These are phyloP conservation scores for Piscicola geometra DNA, from an alignment of 2,888 invertebrate species.

Conservation along the genomic window DNA sequence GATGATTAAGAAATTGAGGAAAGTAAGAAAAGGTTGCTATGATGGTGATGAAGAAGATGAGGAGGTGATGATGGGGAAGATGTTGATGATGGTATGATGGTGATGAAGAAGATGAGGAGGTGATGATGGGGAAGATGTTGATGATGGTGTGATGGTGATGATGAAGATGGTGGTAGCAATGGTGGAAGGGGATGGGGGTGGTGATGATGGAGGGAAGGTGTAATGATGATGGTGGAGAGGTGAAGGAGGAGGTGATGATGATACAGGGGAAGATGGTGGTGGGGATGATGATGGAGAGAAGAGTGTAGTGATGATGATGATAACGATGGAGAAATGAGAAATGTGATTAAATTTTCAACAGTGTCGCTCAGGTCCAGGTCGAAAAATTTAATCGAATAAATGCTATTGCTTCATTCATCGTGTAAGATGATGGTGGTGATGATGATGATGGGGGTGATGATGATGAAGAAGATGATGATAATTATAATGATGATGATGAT, in stretches of 20 bases:
- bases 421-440: neutral
- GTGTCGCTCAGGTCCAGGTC: neutral
- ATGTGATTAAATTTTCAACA: slow-evolving; percentile 15
- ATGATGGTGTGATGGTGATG: too few relatives aligned
- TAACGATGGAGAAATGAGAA: neutral
- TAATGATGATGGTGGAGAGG: too few relatives aligned
- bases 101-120: slow-evolving; percentile 19
- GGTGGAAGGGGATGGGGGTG: too few relatives aligned
- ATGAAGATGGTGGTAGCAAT: too few relatives aligned
- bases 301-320: neutral
- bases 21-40: too few relatives aligned
- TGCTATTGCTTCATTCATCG: slow-evolving; percentile 14
- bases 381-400: slow-evolving; percentile 15
- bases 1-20: too few relatives aligned
- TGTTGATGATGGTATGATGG: slow-evolving; percentile 13
- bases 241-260: too few relatives aligned
- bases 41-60: slow-evolving; percentile 11
- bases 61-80: slow-evolving; percentile 6
- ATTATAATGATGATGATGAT: too few relatives aligned
- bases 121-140: neutral
- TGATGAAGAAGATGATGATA: too few relatives aligned
- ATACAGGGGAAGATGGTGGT: too few relatives aligned
- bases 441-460: neutral
- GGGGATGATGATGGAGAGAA: neutral
- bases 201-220: too few relatives aligned